Percentiles rank a stretch among this genome's conserved stretches.
phyloP scores from a whole-genome alignment of 2,113 vertebrate species.

The Gymnobelideus leadbeateri region DNA sequence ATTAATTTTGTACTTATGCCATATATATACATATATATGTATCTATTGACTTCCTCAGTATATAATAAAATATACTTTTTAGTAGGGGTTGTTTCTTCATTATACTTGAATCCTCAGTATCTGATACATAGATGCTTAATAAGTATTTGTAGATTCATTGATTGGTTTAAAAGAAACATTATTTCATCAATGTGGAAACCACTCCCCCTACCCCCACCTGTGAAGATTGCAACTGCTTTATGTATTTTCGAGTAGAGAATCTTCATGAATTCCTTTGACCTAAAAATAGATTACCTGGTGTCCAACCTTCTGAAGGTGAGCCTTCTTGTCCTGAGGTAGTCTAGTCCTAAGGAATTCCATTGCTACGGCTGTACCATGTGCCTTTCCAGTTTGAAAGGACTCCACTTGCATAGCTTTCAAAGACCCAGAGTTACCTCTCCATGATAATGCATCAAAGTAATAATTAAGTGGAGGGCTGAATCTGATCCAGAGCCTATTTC shows the following conservation, averaged over 20 bases:
- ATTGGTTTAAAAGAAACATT: background rate
- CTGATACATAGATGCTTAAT: background rate
- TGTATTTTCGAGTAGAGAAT: background rate
- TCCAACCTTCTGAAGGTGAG: background rate
- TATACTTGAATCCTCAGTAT: background rate
- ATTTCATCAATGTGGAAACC: background rate
- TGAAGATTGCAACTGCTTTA: background rate
- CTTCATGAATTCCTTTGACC: background rate
- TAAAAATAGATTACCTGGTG: background rate
- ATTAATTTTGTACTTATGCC: background rate
- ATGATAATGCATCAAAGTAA: background rate
- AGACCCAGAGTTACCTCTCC: background rate
- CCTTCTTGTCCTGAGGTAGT: background rate
- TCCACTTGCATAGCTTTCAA: background rate
- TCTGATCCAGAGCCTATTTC: background rate
- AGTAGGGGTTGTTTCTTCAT: background rate
- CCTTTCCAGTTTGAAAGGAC: background rate
- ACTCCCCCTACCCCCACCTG: background rate
- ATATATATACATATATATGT: too few species aligned
- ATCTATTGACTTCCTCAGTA: background rate
- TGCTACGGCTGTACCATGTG: accelerated
- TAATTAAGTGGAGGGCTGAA: background rate
- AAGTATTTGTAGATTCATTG: background rate
- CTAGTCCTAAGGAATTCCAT: background rate
- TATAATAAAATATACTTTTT: background rate